Evolutionary conservation across 2,113 vertebrate genomes (phyloP).

Genomic region (Myrmecophaga tridactyla): DNA sequence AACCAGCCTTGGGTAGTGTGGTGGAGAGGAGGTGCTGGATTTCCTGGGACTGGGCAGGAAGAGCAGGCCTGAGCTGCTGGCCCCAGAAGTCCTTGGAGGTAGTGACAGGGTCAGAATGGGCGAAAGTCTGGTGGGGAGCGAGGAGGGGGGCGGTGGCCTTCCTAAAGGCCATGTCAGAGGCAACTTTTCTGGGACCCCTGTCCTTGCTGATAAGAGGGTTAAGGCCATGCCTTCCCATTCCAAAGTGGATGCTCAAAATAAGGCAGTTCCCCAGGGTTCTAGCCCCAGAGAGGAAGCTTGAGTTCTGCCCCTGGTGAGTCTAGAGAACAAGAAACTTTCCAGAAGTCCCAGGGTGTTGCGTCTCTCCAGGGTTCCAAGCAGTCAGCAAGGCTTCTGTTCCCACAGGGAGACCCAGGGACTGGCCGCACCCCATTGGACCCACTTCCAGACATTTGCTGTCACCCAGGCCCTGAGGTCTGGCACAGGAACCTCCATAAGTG

Average conservation of each 20-base stretch:
- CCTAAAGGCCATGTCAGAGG: slow-evolving; percentile 65
- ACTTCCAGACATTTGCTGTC: not conserved
- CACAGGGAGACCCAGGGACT: not conserved
- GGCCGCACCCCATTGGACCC: not conserved
- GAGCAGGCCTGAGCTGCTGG: slow-evolving; percentile 18
- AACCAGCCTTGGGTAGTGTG: not conserved
- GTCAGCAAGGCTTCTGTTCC: not conserved
- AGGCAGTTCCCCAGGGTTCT: not conserved
- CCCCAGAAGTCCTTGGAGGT: not conserved
- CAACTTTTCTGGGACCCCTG: slow-evolving; percentile 18
- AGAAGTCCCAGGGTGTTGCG: not conserved
- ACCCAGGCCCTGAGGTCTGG: not conserved
- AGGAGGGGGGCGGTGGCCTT: not conserved
- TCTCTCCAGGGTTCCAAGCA: not conserved
- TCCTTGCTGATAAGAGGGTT: not conserved
- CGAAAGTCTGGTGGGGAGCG: not conserved
- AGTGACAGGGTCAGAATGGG: too few relatives aligned
- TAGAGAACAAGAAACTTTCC: not conserved
- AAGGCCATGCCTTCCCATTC: not conserved
- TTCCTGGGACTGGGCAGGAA: not conserved
- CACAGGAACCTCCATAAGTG: not conserved
- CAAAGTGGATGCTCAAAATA: not conserved
- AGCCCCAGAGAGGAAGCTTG: not conserved
- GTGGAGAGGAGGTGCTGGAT: not conserved
- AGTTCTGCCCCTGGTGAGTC: not conserved